These are phyloP conservation scores for Alectura lathami DNA, from an alignment of 2,113 vertebrate genomes.

Conservation along the genomic window DNA sequence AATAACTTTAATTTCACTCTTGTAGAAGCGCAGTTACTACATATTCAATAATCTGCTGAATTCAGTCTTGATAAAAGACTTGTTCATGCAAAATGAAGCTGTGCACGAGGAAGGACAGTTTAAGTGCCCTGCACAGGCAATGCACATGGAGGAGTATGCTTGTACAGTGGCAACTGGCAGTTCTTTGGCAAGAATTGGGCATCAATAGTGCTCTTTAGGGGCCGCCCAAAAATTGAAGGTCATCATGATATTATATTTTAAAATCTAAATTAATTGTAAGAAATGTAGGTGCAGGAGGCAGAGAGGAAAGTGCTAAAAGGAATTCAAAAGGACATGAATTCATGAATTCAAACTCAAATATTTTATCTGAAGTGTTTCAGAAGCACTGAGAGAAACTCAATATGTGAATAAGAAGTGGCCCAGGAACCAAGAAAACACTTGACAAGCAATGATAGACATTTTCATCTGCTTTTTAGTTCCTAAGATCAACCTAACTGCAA, in stretches of 20 bases:
- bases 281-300: background rate
- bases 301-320: background rate
- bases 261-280: background rate
- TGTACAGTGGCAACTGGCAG: background rate
- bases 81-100: background rate
- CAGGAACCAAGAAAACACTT: background rate
- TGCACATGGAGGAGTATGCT: background rate
- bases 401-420: background rate
- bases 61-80: background rate
- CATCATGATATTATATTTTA: background rate
- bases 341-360: background rate
- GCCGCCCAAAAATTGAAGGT: background rate
- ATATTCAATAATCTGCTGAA: background rate
- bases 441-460: background rate
- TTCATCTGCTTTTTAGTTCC: background rate
- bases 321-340: background rate
- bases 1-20: background rate
- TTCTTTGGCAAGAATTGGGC: background rate
- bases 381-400: background rate
- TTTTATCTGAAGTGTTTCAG: background rate
- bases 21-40: background rate
- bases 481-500: background rate
- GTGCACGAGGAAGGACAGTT: background rate
- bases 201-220: background rate
- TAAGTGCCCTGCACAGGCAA: background rate